Evolutionary conservation across 1,140 invertebrate species (phyloP).

Genomic region (Bactericera cockerelli): DNA sequence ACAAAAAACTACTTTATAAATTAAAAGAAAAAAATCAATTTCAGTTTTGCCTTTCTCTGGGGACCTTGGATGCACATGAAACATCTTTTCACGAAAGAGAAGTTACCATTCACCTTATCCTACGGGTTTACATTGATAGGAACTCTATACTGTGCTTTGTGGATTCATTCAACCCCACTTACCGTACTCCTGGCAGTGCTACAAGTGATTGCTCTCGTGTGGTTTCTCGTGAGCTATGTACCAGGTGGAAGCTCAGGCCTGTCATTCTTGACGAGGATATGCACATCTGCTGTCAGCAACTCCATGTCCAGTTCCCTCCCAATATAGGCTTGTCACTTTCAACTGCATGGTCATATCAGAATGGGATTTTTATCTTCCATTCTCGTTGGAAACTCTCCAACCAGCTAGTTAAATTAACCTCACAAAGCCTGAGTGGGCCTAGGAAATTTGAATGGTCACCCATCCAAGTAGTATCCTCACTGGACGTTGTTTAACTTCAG

Average conservation of each 20-base stretch:
- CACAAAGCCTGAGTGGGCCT: too few relatives aligned
- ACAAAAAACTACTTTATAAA: too few relatives aligned
- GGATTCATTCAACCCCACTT: slow-evolving; percentile 69
- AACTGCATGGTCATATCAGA: too few relatives aligned
- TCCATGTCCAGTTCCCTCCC: slow-evolving; percentile 57
- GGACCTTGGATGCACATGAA: slow-evolving; percentile 80
- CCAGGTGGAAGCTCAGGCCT: slow-evolving; percentile 81
- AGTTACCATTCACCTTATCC: slow-evolving; percentile 60
- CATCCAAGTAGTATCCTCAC: too few relatives aligned
- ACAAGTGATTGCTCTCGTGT: slow-evolving; percentile 73
- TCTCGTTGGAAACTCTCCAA: too few relatives aligned
- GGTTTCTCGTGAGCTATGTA: slow-evolving; percentile 78
- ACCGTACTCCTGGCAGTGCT: slow-evolving; percentile 73
- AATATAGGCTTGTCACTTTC: too few relatives aligned
- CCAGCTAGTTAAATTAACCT: too few relatives aligned
- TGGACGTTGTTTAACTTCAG: too few relatives aligned
- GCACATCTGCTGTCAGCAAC: slow-evolving; percentile 41
- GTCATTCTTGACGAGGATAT: slow-evolving; percentile 79
- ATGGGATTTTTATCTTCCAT: too few relatives aligned
- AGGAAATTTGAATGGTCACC: too few relatives aligned
- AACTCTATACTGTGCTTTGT: slow-evolving; percentile 83
- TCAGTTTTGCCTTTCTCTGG: slow-evolving; percentile 82
- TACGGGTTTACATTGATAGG: slow-evolving; percentile 69
- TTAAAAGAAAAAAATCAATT: too few relatives aligned
- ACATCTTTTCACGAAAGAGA: slow-evolving; percentile 65